Evolutionary conservation across 2,113 vertebrate genomes (phyloP), one percentile per base, ranked within the genome.

Genomic region (Hemibagrus wyckioides): DNA sequence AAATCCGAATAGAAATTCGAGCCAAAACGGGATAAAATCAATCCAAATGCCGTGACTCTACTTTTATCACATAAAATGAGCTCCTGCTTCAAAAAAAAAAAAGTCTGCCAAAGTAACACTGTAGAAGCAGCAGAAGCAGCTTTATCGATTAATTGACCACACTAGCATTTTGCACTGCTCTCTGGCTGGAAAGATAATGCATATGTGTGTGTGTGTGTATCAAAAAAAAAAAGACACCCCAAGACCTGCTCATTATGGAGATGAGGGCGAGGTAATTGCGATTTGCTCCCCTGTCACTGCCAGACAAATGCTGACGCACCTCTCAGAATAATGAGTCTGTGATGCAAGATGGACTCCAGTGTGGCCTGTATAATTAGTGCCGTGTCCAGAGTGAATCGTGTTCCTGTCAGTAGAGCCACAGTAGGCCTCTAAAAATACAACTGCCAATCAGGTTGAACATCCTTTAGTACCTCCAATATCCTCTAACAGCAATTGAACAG

Each of bases 161-260:
- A 28, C 48, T 19, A 57, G 28, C 54, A 30, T 36, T 61, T 28
- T 63, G 30, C 13, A 39, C 41, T 39, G 14, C 36, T 25, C 56
- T 84, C 65, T 44, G 54, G 21, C 79, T 80, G 9, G 30, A 39
- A 33, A 14, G 15, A 33, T 48, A 44, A 61, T 77, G 44, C 13
- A n/a, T n/a, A n/a, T n/a, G n/a, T n/a, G 21, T 87, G 52, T 73
- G 61, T n/a, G 50, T 84, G 28, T 84, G 30, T 88, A 59, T 57
- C 59, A 85, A 54, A 50, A 77, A 48, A 48, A 48, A 48, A 7
- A 76, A 48, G 75, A 21, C 33, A 30, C 87, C 44, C 30, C n/a
- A 15, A 73, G 56, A 80, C 88, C 50, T 59, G 52, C 71, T 89
- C 79, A 89, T 86, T 87, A 87, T 85, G 52, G 59, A 85, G 77